Evolutionary conservation across 1,140 invertebrate species (phyloP).

Genomic region (Plutomurus gul): DNA sequence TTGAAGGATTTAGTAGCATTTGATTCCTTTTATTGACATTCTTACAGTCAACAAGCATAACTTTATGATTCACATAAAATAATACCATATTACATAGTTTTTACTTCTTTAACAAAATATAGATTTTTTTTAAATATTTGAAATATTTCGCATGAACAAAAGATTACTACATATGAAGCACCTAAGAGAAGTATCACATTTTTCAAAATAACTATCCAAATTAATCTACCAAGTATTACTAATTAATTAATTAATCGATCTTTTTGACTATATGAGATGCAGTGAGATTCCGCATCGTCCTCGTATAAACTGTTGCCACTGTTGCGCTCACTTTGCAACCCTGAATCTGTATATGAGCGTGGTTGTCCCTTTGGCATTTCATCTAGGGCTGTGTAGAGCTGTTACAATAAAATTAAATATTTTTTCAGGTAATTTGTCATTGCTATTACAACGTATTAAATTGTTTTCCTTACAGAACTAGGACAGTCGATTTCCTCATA

Average conservation of each 20-base stretch:
- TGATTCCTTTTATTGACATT: too few relatives aligned
- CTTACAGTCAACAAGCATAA: too few relatives aligned
- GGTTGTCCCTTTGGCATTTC: neutral
- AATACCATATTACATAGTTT: too few relatives aligned
- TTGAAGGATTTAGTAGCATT: too few relatives aligned
- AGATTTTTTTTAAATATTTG: too few relatives aligned
- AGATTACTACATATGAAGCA: too few relatives aligned
- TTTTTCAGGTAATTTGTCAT: too few relatives aligned
- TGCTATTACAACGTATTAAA: too few relatives aligned
- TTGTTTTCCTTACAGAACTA: neutral
- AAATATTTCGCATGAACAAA: too few relatives aligned
- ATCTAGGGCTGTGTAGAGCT: neutral
- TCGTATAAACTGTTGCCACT: slow-evolving; percentile 21
- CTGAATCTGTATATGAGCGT: slow-evolving; percentile 40
- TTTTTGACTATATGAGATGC: slow-evolving; percentile 42
- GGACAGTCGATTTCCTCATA: slow-evolving; percentile 45
- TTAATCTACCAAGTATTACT: neutral
- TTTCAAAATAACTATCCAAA: neutral
- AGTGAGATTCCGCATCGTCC: slow-evolving; percentile 41
- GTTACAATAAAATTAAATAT: neutral
- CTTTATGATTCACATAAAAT: too few relatives aligned
- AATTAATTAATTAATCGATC: slow-evolving; percentile 41
- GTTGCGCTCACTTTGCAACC: slow-evolving; percentile 34
- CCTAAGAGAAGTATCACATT: neutral
- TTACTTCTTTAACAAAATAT: too few relatives aligned